phyloP scores from a whole-genome alignment of 2,797 vertebrate species.

The Numenius phaeopus region DNA sequence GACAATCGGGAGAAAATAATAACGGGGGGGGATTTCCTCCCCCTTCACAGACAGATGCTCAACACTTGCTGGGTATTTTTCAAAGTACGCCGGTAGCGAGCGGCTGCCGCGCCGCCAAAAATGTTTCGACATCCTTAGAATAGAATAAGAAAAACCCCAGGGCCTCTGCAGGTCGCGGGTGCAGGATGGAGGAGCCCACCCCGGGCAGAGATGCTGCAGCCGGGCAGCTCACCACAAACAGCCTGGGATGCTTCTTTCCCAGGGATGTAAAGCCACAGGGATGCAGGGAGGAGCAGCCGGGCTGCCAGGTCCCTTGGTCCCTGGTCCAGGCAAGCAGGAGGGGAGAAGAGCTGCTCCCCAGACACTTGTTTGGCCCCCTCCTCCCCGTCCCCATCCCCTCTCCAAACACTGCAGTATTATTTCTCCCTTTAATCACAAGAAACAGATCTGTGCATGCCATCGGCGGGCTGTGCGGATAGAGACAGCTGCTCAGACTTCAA shows the following conservation, averaged over 20 bases:
- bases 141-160: background rate
- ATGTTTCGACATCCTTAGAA: conserved; percentile 7
- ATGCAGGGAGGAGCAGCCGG: background rate
- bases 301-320: background rate
- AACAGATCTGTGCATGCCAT: conserved; percentile 61
- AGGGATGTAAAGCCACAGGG: background rate
- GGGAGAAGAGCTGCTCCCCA: background rate
- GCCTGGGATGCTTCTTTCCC: fast-evolving
- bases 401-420: conserved; percentile 55
- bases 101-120: background rate
- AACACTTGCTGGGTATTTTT: conserved; percentile 49
- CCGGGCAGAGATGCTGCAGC: background rate
- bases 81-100: background rate
- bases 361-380: background rate
- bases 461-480: background rate
- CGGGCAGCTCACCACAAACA: fast-evolving
- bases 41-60: conserved; percentile 64
- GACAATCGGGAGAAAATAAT: conserved; percentile 61
- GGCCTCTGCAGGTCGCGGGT: background rate
- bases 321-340: background rate
- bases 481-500: conserved; percentile 67
- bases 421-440: conserved; percentile 56
- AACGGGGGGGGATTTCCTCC: conserved; percentile 12
- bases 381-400: background rate
- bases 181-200: background rate